Conservation (phyloP, 2,113 vertebrate species). For the Myanophis thanlyinensis region DNA sequence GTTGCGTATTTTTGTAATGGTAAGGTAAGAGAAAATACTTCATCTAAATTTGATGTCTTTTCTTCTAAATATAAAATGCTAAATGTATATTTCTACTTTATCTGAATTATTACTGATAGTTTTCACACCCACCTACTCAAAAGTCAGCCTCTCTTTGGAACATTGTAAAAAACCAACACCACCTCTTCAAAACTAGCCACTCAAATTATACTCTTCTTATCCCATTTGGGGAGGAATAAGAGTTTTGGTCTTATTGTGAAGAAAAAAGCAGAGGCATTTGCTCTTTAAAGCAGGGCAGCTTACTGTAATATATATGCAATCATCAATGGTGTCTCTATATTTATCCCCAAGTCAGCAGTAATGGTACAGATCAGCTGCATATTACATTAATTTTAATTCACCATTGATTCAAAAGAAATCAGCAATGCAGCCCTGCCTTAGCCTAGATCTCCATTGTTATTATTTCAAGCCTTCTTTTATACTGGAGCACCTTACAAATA, state of each 20-base stretch:
- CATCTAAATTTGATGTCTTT: not conserved
- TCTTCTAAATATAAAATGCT: not conserved
- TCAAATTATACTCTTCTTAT: not conserved
- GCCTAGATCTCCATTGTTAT: not conserved
- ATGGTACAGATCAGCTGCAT: not conserved
- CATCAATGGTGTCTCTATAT: not conserved
- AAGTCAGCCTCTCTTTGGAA: not conserved
- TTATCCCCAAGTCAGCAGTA: not conserved
- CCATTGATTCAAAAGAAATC: not conserved
- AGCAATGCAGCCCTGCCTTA: not conserved
- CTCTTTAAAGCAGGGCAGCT: not conserved
- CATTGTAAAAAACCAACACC: not conserved
- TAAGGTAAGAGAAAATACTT: not conserved
- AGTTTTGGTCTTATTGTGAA: not conserved
- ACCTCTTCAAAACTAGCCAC: not conserved
- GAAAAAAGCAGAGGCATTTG: not conserved
- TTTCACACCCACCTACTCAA: not conserved
- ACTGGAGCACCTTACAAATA: not conserved
- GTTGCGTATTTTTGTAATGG: not conserved
- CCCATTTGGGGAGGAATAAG: not conserved
- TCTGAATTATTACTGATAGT: not conserved
- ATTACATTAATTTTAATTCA: not conserved
- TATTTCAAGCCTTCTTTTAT: not conserved
- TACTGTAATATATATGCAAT: not conserved
- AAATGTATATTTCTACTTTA: not conserved